Percentiles rank a stretch among this genome's conserved stretches.
Conservation (phyloP, 2,113 vertebrate species). For the Ptychochromis oligacanthus region DNA sequence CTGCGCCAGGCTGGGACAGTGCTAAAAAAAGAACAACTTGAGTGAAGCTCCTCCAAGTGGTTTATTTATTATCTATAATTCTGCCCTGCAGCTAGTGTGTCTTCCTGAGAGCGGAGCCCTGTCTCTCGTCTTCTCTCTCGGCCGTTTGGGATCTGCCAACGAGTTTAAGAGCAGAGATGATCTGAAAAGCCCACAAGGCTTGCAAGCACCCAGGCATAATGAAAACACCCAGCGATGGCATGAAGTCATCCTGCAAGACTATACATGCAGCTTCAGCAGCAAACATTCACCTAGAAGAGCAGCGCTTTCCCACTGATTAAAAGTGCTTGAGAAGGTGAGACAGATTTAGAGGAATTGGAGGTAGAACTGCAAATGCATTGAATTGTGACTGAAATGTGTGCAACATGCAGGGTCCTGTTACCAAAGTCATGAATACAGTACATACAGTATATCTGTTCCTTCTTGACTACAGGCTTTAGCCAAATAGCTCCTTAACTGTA, state of each 20-base stretch:
- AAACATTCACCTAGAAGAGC: slow-evolving; percentile 8
- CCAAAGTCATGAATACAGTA: not conserved
- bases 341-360: not conserved
- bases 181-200: slow-evolving; percentile 33
- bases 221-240: slow-evolving; percentile 53
- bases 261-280: slow-evolving; percentile 50
- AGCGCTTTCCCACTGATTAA: slow-evolving; percentile 25
- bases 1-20: slow-evolving; percentile 30
- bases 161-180: slow-evolving; percentile 26
- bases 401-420: not conserved
- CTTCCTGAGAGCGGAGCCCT: slow-evolving; percentile 32
- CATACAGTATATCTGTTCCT: not conserved
- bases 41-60: slow-evolving; percentile 59
- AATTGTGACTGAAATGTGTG: slow-evolving; percentile 11
- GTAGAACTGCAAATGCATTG: not conserved
- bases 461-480: not conserved
- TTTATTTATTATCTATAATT: slow-evolving; percentile 71
- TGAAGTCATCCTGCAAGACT: slow-evolving; percentile 74
- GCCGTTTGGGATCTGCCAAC: slow-evolving; percentile 35
- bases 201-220: slow-evolving; percentile 3
- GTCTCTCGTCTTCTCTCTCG: slow-evolving; percentile 14
- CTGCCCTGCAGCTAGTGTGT: slow-evolving; percentile 47
- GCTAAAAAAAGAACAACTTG: slow-evolving; percentile 67
- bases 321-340: slow-evolving; percentile 13
- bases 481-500: not conserved